These are phyloP conservation scores for Falco concolor DNA, from an alignment of 2,797 vertebrate genomes.

Conservation along the genomic window DNA sequence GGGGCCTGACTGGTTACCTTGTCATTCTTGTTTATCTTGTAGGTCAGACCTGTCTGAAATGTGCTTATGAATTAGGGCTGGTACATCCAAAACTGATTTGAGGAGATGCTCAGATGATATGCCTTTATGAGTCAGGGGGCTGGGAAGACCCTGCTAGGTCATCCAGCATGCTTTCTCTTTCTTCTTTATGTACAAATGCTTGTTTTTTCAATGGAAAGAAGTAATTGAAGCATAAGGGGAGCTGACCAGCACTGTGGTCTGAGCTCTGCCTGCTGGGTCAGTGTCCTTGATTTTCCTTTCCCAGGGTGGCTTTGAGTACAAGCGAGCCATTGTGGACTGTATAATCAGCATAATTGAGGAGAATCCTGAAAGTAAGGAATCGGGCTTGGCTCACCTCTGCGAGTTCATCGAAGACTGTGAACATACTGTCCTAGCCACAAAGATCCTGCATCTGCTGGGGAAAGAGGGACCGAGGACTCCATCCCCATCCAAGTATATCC, in stretches of 20 bases:
- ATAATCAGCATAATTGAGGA: conserved; percentile 97
- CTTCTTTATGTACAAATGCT: background rate
- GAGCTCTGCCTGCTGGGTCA: background rate
- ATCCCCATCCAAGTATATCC: conserved; percentile 94
- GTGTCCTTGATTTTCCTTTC: background rate
- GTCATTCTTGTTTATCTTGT: background rate
- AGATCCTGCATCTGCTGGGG: conserved; percentile 94
- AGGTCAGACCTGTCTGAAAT: background rate
- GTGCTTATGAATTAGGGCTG: background rate
- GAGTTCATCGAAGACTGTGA: conserved; percentile 99
- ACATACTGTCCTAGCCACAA: conserved; percentile 94
- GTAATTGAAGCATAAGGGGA: background rate
- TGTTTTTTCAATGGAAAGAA: background rate
- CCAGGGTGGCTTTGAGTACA: conserved; percentile 98
- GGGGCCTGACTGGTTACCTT: background rate
- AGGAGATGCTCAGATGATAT: background rate
- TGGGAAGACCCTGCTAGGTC: background rate
- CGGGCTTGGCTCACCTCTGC: conserved; percentile 94
- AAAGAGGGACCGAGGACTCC: conserved; percentile 93
- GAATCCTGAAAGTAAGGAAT: conserved; percentile 95
- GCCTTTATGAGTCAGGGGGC: background rate
- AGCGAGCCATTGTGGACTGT: conserved; percentile 96
- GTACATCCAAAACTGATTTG: background rate
- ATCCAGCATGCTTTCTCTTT: background rate
- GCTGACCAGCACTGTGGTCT: accelerated